Evolutionary conservation across 1,140 invertebrate genomes (phyloP).

Genomic region (Bombus waltoni): DNA sequence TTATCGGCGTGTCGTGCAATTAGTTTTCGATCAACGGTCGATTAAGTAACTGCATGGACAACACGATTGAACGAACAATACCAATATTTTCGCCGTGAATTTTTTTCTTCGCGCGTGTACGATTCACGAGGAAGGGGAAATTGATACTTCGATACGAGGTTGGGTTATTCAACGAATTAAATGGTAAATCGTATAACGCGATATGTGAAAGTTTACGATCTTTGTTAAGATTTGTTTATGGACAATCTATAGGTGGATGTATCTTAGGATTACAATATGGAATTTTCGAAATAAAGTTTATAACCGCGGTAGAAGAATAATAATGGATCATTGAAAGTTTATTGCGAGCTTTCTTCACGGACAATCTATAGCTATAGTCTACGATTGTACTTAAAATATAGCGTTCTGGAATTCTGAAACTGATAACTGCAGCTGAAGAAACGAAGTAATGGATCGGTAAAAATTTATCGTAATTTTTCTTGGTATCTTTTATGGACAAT

Average conservation of each 20-base stretch:
- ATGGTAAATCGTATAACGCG: not conserved
- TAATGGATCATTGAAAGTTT: too few species aligned
- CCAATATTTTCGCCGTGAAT: not conserved
- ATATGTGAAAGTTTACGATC: not conserved
- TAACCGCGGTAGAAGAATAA: not conserved
- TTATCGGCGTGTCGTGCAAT: conserved; percentile 23
- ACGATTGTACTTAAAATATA: not conserved
- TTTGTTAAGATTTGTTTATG: not conserved
- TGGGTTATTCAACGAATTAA: too few species aligned
- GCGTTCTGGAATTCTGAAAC: not conserved
- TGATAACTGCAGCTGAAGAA: not conserved
- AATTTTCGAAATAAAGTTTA: too few species aligned
- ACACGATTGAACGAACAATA: not conserved
- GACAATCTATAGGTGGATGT: not conserved
- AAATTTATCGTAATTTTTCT: not conserved
- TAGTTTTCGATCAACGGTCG: conserved; percentile 17
- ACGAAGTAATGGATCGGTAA: not conserved
- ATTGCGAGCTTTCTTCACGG: too few species aligned
- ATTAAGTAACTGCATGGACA: conserved; percentile 21
- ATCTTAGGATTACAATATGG: too few species aligned
- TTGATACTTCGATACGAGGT: not conserved
- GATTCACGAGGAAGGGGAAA: not conserved
- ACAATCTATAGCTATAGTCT: not conserved
- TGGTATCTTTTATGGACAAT: not conserved
- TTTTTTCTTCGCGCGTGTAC: too few species aligned